phyloP scores from a whole-genome alignment of 2,797 vertebrate genomes.

The Sebastes miniatus region DNA sequence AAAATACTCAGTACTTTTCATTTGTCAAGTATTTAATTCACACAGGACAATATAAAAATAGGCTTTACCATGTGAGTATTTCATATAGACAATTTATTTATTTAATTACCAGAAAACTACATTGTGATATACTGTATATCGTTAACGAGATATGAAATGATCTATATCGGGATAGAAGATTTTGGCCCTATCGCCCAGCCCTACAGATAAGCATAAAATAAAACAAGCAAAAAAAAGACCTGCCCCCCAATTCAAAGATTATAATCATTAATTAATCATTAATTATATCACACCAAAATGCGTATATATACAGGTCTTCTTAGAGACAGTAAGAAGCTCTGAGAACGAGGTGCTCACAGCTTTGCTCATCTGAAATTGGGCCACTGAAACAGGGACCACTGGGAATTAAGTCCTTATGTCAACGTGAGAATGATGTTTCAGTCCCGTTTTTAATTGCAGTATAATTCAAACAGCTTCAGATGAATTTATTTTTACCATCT shows the following conservation, averaged over 20 bases:
- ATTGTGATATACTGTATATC: too few species aligned
- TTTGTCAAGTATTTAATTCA: too few species aligned
- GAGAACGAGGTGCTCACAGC: not conserved
- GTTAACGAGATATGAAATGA: too few species aligned
- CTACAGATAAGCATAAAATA: not conserved
- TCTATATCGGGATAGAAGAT: too few species aligned
- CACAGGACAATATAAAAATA: too few species aligned
- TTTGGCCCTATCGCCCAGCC: too few species aligned
- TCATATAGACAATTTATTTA: too few species aligned
- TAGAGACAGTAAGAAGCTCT: not conserved
- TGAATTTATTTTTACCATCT: not conserved
- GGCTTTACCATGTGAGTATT: too few species aligned
- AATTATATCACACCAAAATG: not conserved
- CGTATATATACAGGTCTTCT: not conserved
- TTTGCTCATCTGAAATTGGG: constrained; percentile 15
- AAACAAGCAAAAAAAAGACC: not conserved
- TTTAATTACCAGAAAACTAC: too few species aligned
- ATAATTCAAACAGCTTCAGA: constrained; percentile 1
- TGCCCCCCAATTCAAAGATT: not conserved
- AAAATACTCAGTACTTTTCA: too few species aligned
- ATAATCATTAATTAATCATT: not conserved
- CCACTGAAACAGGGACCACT: constrained; percentile 8
- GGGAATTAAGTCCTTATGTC: constrained; percentile 20
- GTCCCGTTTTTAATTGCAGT: constrained; percentile 28
- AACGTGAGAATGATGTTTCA: constrained; percentile 6